A percentile compares a stretch with the other conserved stretches of the same genome.
These are phyloP conservation scores for Scylla paramamosain DNA, from an alignment of 1,140 invertebrate genomes.

Conservation along the genomic window DNA sequence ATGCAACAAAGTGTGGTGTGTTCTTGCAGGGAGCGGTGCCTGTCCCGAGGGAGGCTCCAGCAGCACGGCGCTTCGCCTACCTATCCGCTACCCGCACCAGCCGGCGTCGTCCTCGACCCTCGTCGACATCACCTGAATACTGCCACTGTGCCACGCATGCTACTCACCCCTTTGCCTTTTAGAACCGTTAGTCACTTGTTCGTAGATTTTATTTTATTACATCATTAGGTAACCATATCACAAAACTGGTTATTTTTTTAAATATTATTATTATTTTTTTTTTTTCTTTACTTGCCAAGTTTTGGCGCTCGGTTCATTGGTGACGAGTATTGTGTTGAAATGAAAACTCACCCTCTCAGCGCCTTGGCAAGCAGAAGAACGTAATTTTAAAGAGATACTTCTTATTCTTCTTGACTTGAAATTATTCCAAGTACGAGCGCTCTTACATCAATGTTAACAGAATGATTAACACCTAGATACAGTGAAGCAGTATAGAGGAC, in stretches of 20 bases:
- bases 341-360: too few relatives aligned
- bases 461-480: too few relatives aligned
- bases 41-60: neutral
- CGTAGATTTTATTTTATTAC: conserved; percentile 1
- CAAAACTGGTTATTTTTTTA: neutral
- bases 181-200: neutral
- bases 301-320: too few relatives aligned
- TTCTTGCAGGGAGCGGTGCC: conserved; percentile 48
- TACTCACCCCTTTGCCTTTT: neutral
- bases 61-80: conserved; percentile 45
- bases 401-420: too few relatives aligned
- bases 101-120: conserved; percentile 58
- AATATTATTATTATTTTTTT: neutral
- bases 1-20: neutral
- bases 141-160: neutral
- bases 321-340: too few relatives aligned
- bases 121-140: conserved; percentile 65
- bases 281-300: neutral
- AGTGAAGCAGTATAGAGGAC: too few relatives aligned
- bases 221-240: neutral
- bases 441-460: too few relatives aligned
- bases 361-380: too few relatives aligned
- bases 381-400: too few relatives aligned
- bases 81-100: conserved; percentile 69
- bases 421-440: too few relatives aligned